A percentile compares a stretch with the other conserved stretches of the same genome.
phyloP scores from a whole-genome alignment of 2,113 vertebrate genomes.

The Datnioides undecimradiatus region DNA sequence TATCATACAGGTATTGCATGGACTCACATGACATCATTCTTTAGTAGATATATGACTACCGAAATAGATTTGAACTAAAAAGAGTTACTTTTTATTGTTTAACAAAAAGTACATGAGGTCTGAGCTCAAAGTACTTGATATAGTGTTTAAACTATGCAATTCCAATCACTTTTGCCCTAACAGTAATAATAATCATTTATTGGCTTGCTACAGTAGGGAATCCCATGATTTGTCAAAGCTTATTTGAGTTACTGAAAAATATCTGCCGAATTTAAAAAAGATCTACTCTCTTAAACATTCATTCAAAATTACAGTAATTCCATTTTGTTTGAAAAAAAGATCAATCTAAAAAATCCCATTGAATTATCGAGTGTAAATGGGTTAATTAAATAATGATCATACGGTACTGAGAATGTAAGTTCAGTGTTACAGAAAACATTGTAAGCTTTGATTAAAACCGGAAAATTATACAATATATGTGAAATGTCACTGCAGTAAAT shows the following conservation, averaged over 20 bases:
- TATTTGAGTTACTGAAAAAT: neutral
- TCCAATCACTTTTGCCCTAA: neutral
- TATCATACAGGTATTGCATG: neutral
- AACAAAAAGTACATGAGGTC: neutral
- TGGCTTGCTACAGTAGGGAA: neutral
- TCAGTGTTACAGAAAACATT: conserved; percentile 2
- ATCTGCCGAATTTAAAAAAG: neutral
- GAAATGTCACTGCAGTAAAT: neutral
- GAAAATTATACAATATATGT: neutral
- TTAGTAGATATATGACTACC: too few relatives aligned
- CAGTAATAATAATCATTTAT: conserved; percentile 7
- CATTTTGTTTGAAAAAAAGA: neutral
- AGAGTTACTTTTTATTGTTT: too few relatives aligned
- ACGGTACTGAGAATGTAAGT: too few relatives aligned
- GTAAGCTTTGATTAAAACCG: neutral
- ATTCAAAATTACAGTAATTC: neutral
- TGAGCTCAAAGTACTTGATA: neutral
- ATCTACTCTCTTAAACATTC: too few relatives aligned
- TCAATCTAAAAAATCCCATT: neutral
- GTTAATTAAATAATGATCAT: neutral
- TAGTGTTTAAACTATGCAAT: too few relatives aligned
- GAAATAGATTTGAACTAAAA: too few relatives aligned
- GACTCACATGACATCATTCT: neutral
- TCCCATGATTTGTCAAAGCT: neutral
- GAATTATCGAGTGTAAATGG: neutral